These are phyloP conservation scores for Zalophus californianus DNA, from an alignment of 2,797 vertebrate genomes.

Conservation along the genomic window DNA sequence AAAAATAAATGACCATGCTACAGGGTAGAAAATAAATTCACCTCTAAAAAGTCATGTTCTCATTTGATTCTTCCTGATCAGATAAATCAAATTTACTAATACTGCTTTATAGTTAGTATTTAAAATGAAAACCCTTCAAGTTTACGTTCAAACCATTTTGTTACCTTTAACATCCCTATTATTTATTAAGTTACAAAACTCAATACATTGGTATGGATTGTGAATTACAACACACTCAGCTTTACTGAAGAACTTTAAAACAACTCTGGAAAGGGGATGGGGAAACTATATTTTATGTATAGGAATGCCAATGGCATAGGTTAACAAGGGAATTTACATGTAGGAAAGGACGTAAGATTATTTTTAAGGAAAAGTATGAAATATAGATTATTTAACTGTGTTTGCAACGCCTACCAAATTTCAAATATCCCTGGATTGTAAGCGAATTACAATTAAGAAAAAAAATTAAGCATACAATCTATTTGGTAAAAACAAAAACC, in stretches of 20 bases:
- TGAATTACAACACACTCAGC: conserved; percentile 53
- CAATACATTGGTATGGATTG: conserved; percentile 38
- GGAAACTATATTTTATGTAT: conserved; percentile 51
- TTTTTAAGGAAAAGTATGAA: conserved; percentile 84
- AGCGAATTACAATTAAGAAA: conserved; percentile 85
- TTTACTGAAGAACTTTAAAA: conserved; percentile 71
- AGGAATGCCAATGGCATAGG: conserved; percentile 79
- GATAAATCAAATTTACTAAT: conserved; percentile 55
- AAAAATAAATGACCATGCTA: not conserved
- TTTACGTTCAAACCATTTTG: conserved; percentile 67
- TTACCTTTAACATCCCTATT: conserved; percentile 60
- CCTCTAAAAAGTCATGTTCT: conserved; percentile 4
- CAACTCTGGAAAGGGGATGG: conserved; percentile 12
- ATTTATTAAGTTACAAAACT: conserved; percentile 62
- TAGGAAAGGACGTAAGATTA: conserved; percentile 72
- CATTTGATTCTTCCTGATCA: conserved; percentile 58
- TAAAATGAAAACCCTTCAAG: conserved; percentile 61
- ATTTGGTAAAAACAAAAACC: conserved; percentile 75
- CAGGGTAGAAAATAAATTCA: conserved; percentile 20
- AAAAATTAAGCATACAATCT: conserved; percentile 79
- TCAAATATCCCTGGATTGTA: conserved; percentile 80
- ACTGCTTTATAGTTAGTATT: conserved; percentile 44
- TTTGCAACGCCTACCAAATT: conserved; percentile 78
- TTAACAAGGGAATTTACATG: conserved; percentile 75
- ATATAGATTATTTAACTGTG: conserved; percentile 81